Conservation (phyloP, 1,140 invertebrate genomes). For the Trissolcus basalis region DNA sequence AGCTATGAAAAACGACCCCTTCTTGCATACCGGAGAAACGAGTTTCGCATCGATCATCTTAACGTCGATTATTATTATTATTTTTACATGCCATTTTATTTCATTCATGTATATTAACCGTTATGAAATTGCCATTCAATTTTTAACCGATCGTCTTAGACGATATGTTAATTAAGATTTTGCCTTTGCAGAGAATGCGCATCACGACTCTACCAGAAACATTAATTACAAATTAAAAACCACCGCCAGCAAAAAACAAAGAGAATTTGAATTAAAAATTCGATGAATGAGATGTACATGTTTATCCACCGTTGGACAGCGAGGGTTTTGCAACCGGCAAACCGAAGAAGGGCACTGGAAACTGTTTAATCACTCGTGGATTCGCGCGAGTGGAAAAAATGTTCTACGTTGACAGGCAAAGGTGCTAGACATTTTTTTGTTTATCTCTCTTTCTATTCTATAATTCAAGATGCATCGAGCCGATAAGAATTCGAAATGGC, state of each 20-base stretch:
- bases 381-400: too few species aligned
- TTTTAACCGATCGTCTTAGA: slow-evolving; percentile 12
- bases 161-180: slow-evolving; percentile 19
- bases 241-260: too few species aligned
- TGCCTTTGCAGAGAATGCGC: too few species aligned
- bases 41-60: slow-evolving; percentile 47
- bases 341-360: too few species aligned
- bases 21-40: slow-evolving; percentile 52
- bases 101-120: slow-evolving; percentile 16
- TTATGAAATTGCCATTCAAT: slow-evolving; percentile 33
- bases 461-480: neutral
- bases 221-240: too few species aligned
- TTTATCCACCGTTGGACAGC: too few species aligned
- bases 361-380: too few species aligned
- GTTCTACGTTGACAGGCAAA: slow-evolving; percentile 1
- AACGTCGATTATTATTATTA: slow-evolving; percentile 45
- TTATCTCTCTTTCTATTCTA: slow-evolving; percentile 4
- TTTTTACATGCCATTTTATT: slow-evolving; percentile 26
- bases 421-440: neutral
- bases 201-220: too few species aligned
- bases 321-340: too few species aligned
- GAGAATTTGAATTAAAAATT: too few species aligned
- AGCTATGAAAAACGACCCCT: slow-evolving; percentile 47
- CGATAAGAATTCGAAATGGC: slow-evolving; percentile 37
- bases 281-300: too few species aligned